Conservation (phyloP, 2,113 vertebrate genomes). For the Gallinago paraguaiae region DNA sequence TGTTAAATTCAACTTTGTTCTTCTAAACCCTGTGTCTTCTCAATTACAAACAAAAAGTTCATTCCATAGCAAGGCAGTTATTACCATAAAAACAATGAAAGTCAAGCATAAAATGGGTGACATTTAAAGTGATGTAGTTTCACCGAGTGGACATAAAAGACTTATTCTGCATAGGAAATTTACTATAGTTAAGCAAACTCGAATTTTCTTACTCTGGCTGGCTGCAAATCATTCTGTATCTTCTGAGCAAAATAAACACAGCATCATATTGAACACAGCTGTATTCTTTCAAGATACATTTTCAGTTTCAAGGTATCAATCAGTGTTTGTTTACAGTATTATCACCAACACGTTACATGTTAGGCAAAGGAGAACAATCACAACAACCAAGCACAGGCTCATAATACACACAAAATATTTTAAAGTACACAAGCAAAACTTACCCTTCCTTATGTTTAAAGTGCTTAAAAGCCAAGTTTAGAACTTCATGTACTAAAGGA, state of each 20-base stretch:
- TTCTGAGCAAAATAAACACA: background rate
- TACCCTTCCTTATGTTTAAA: constrained; percentile 99
- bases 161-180: background rate
- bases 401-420: background rate
- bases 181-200: background rate
- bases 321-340: background rate
- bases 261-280: background rate
- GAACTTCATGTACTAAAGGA: constrained; percentile 98
- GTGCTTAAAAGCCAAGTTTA: constrained; percentile 99
- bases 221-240: background rate
- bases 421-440: constrained; percentile 16
- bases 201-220: background rate
- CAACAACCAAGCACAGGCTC: background rate
- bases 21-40: background rate
- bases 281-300: background rate
- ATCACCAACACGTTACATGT: background rate
- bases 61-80: background rate
- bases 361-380: background rate
- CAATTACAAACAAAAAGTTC: background rate
- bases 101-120: background rate
- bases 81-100: background rate
- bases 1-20: background rate
- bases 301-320: background rate
- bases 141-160: background rate
- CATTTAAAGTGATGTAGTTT: background rate